Conservation (phyloP, 2,113 vertebrate genomes). For the Boulengeromyrus knoepffleri region DNA sequence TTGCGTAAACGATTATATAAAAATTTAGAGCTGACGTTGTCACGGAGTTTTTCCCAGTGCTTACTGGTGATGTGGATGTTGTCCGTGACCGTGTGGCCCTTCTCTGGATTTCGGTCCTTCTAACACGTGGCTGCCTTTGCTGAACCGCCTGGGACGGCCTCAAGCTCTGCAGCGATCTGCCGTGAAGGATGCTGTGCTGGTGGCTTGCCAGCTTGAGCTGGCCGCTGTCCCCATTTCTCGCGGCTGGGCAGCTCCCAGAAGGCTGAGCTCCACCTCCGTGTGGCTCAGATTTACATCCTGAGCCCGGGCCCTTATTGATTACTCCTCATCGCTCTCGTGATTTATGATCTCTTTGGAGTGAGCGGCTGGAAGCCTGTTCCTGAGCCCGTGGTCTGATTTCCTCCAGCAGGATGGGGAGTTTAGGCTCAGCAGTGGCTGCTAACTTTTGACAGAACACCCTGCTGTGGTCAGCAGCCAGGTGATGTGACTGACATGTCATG, state of each 20-base stretch:
- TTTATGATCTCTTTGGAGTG: not conserved
- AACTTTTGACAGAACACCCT: not conserved
- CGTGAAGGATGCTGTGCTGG: not conserved
- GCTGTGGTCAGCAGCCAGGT: not conserved
- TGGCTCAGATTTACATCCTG: not conserved
- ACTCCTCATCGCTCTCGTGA: not conserved
- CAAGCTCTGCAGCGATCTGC: not conserved
- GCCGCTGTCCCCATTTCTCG: not conserved
- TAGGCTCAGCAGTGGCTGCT: not conserved
- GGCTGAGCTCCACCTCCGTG: not conserved
- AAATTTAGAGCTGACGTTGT: not conserved
- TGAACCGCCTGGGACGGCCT: not conserved
- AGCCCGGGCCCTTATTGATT: not conserved
- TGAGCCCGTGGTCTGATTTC: not conserved
- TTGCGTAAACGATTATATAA: not conserved
- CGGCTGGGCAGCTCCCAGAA: not conserved
- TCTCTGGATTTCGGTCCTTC: not conserved
- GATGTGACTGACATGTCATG: not conserved
- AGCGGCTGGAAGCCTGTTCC: not conserved
- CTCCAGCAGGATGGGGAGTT: not conserved
- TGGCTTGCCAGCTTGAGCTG: not conserved
- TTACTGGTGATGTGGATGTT: not conserved
- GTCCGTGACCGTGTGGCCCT: not conserved
- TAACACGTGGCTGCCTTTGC: not conserved
- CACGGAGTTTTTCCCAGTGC: not conserved